Evolutionary conservation across 1,140 invertebrate species (phyloP), one percentile per base, ranked within the genome.

Genomic region (Hermatobates lingyangjiaoensis): DNA sequence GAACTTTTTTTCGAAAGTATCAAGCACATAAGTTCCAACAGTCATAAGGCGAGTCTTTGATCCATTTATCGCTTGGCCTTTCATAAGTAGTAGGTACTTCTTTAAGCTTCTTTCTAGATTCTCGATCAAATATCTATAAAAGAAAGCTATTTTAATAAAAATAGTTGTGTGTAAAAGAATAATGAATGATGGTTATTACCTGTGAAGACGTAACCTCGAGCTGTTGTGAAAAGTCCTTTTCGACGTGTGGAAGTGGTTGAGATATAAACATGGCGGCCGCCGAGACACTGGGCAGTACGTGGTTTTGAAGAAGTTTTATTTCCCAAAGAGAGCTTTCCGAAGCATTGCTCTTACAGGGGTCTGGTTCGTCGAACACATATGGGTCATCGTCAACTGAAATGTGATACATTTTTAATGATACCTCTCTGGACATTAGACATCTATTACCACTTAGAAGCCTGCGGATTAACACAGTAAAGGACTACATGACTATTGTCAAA

Each of bases 241-340:
- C 83, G 15, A 75, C 65, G 4, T 70, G 66, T 0, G 81, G 79
- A 23, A 87, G 60, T 1, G 74, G 72, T 45, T 75, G 67, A 34
- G 73, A 71, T 23, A 89, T 79, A 56, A 83, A 83, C 54, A 71
- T 73, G 0, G 84, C 81, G 0, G 75, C 73, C 45, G 70, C 73
- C 3, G 77, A 73, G 3, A 87, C 71, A 50, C 51, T 66, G n/a
- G 83, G 82, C 55, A 88, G 61, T n/a, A 78, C 73, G 64, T 90
- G 86, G 55, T 71, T 67, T 60, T 87, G 80, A 27, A 90, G 62
- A 10, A 75, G 71, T 48, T 80, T 73, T 23, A 94, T 71, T 71
- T 97, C 92, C 91, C 92, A 97, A 23, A 97, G 70, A 30, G 82
- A 91, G 60, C 87, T 92, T 21, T 84, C 75, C 1, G 89, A 66